Evolutionary conservation across 2,888 invertebrate genomes (phyloP).

Genomic region (Iphiclides podalirius): DNA sequence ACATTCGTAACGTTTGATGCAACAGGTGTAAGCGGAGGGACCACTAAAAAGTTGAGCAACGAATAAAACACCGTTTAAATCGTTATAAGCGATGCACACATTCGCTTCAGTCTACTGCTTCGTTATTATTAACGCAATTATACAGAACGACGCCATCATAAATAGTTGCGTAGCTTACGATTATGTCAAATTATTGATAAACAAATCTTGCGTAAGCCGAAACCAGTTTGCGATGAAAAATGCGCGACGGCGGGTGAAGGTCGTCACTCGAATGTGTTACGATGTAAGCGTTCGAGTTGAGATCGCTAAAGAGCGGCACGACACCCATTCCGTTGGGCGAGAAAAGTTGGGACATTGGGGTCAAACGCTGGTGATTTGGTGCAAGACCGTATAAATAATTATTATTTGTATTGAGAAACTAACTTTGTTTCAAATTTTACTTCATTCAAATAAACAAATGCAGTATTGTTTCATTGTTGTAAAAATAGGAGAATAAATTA

Average conservation of each 20-base stretch:
- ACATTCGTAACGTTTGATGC: too few species aligned
- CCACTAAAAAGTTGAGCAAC: too few species aligned
- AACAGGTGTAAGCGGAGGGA: too few species aligned
- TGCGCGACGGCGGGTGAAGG: constrained; percentile 64
- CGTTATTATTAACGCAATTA: not conserved
- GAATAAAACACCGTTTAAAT: too few species aligned
- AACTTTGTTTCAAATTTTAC: too few species aligned
- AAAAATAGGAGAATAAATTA: too few species aligned
- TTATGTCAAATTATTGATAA: constrained; percentile 42
- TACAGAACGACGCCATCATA: constrained; percentile 8
- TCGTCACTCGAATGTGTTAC: constrained; percentile 56
- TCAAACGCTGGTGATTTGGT: not conserved
- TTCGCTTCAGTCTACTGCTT: too few species aligned
- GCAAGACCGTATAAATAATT: too few species aligned
- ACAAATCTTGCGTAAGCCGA: constrained; percentile 54
- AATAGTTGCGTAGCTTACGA: constrained; percentile 24
- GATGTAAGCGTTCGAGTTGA: constrained; percentile 26
- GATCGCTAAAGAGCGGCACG: not conserved
- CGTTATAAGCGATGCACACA: too few species aligned
- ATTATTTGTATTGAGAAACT: too few species aligned
- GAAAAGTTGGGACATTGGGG: not conserved
- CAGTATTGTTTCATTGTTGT: too few species aligned
- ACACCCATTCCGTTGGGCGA: not conserved
- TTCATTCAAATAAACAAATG: too few species aligned
- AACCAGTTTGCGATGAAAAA: constrained; percentile 40